Conservation (phyloP, 1,140 invertebrate genomes). For the Mamestra configurata region DNA sequence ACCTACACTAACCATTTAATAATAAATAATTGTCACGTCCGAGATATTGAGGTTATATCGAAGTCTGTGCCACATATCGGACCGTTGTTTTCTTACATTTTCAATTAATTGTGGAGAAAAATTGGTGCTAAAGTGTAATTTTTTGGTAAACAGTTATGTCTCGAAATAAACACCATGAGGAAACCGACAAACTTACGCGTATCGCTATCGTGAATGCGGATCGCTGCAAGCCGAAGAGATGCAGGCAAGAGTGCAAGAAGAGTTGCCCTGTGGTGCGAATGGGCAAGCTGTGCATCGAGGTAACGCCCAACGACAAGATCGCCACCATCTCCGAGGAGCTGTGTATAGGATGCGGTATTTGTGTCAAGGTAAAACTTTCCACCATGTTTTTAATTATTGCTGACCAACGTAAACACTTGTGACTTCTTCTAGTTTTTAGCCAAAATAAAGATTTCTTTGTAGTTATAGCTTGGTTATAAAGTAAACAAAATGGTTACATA, state of each 20-base stretch:
- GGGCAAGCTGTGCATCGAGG: conserved; percentile 99
- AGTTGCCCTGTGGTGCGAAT: conserved; percentile 99
- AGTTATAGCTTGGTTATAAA: too few relatives aligned
- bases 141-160: conserved; percentile 89
- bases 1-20: background rate
- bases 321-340: conserved; percentile 99
- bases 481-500: background rate
- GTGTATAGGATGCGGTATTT: conserved; percentile 99
- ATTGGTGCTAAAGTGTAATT: conserved; percentile 48
- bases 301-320: conserved; percentile 98
- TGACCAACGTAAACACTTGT: conserved; percentile 10
- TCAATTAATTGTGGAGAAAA: conserved; percentile 43
- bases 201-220: conserved; percentile 99
- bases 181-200: conserved; percentile 97
- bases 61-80: conserved; percentile 78
- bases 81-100: conserved; percentile 61
- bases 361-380: conserved; percentile 92
- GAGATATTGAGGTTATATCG: conserved; percentile 76
- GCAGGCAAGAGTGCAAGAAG: conserved; percentile 99
- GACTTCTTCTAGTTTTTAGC: background rate
- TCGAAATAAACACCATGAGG: conserved; percentile 92
- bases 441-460: background rate
- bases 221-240: conserved; percentile 99
- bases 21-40: conserved; percentile 46
- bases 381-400: background rate